Base-by-base conservation (phyloP, 2,888 invertebrate genomes). In the Ephialtes manifestator region DNA sequence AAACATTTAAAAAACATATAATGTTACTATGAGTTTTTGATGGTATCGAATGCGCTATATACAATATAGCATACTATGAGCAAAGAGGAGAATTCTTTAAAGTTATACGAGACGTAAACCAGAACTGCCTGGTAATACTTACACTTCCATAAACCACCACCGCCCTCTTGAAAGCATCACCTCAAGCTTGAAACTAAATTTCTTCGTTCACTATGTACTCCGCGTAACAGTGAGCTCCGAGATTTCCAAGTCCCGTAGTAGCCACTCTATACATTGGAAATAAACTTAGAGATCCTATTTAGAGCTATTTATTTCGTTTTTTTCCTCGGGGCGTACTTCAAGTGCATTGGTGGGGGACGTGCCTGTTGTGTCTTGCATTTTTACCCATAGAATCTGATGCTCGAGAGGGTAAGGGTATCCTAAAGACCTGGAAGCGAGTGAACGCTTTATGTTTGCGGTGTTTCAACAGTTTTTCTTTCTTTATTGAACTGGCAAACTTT, bases 71-170 rank as follows among this genome's bases (percentile, higher is more conserved):
- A 28, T 13, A 4, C 13, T 4, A 51, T 18, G 67, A 24, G 24
- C 4, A 15, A 67, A 46, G 31, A 20, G 13, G 13, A 43, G 20
- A 51, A 51, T 35, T 51, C 43, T 51, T 39, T 13, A 35, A 35
- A 35, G 43, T 60, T 60, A 60, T 46, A 74, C 60, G 46, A 20
- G 65, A 65, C 65, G 51, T 76, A 65, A 65, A 76, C 31, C 51
- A 65, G 51, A 65, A 39, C 35, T n/a, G 35, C 51, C 24, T 35
- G 46, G 35, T 79, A 63, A 63, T 43, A 13, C 51, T 18, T 53
- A 51, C 43, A 65, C 71, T 72, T 67, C 18, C 43, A 80, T 80
- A 65, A 72, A 80, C 55, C 65, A 70, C 43, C n/a, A 35, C 24
- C 53, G 51, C 31, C 20, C 43, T 28, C 31, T 5, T 20, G 35